Evolutionary conservation across 1,140 invertebrate species (phyloP).

Genomic region (Aphelinus certus): DNA sequence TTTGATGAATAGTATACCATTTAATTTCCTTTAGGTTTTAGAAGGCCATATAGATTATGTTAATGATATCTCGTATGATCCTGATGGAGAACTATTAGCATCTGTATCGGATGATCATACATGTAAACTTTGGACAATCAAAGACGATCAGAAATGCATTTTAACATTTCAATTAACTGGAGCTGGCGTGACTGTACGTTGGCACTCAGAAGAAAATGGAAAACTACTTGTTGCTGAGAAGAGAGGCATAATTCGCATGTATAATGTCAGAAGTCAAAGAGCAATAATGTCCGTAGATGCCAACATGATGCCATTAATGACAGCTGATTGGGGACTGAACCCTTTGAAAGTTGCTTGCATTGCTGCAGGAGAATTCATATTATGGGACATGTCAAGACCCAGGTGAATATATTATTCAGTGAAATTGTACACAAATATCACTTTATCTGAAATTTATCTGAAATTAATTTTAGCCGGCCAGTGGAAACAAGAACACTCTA

Average conservation of each 20-base stretch:
- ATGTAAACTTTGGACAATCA: conserved; percentile 74
- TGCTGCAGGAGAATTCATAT: conserved; percentile 70
- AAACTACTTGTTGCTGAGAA: conserved; percentile 83
- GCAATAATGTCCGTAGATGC: conserved; percentile 78
- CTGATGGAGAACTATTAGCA: conserved; percentile 74
- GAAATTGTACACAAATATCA: conserved; percentile 3
- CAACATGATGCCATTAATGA: conserved; percentile 70
- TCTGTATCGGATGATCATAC: conserved; percentile 82
- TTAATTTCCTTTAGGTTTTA: conserved; percentile 62
- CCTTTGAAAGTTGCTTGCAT: conserved; percentile 71
- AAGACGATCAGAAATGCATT: conserved; percentile 67
- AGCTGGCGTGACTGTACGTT: conserved; percentile 75
- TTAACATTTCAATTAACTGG: conserved; percentile 74
- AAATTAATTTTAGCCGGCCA: conserved; percentile 64
- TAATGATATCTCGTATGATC: conserved; percentile 76
- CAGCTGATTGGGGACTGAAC: conserved; percentile 79
- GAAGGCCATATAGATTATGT: conserved; percentile 76
- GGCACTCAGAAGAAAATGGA: conserved; percentile 76
- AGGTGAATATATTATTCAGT: conserved; percentile 57
- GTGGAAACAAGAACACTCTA: conserved; percentile 67
- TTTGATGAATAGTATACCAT: too few species aligned
- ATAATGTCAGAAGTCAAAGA: conserved; percentile 75
- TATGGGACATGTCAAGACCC: conserved; percentile 72
- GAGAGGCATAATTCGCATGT: conserved; percentile 76
- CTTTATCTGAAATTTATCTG: conserved; percentile 23